Evolutionary conservation across 2,888 invertebrate species (phyloP).

Genomic region (Drosophila maculinotata): DNA sequence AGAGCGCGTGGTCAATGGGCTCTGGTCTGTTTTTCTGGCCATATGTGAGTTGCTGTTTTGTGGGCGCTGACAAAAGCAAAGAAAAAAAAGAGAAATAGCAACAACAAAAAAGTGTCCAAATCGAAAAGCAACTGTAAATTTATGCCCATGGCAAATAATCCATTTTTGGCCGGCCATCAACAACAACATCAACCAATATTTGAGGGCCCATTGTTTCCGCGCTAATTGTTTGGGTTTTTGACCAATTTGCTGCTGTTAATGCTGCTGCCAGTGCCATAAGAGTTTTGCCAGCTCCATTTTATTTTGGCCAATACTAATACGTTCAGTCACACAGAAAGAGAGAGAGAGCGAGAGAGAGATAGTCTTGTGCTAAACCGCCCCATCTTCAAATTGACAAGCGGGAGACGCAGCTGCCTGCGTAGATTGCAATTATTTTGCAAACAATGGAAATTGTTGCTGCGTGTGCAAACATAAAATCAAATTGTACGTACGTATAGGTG

Average conservation of each 20-base stretch:
- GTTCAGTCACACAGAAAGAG: constrained; percentile 8
- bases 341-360: background rate
- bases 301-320: constrained; percentile 32
- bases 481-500: constrained; percentile 56
- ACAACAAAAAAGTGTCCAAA: constrained; percentile 10
- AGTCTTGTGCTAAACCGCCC: background rate
- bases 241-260: constrained; percentile 63
- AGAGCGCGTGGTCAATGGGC: constrained; percentile 35
- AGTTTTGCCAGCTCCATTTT: constrained; percentile 26
- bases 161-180: constrained; percentile 83
- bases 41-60: constrained; percentile 56
- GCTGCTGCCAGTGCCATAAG: constrained; percentile 29
- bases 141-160: constrained; percentile 84
- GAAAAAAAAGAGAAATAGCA: constrained; percentile 1
- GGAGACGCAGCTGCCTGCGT: constrained; percentile 78
- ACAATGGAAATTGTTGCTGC: constrained; percentile 83
- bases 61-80: constrained; percentile 34
- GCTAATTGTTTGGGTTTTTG: constrained; percentile 85
- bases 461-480: constrained; percentile 80
- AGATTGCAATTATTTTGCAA: constrained; percentile 84
- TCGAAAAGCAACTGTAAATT: constrained; percentile 75
- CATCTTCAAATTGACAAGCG: background rate
- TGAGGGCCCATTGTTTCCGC: constrained; percentile 84
- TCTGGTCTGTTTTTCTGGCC: constrained; percentile 44
- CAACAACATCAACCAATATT: constrained; percentile 82